Evolutionary conservation across 2,113 vertebrate species (phyloP), one percentile per base, ranked within the genome.

Genomic region (Nothocercus nigrocapillus): DNA sequence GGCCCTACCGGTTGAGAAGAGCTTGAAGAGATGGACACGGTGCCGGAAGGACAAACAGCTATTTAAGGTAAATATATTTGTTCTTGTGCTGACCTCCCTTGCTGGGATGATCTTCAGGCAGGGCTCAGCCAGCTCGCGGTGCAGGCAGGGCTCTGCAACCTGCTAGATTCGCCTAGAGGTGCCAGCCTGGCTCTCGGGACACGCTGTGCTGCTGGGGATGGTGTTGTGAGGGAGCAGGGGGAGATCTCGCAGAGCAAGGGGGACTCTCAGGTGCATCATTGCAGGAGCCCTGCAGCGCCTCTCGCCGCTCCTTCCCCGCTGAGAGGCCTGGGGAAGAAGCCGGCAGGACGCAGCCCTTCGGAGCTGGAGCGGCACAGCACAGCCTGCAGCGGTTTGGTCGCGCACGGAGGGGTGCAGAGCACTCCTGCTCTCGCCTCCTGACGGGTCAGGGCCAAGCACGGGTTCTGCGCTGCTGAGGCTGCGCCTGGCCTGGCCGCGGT

Each of bases 401-500:
- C 42, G 34, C 1, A 2, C 20, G 1, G 0, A 0, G 4, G 4
- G 20, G 24, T 40, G 28, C 30, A 72, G 44, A 69, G 24, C 49
- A 25, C 24, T 51, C 49, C 49, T 13, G 12, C 51, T 22, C 21
- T 7, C 51, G 22, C 24, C 24, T 27, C 51, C 51, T 22, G 51
- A n/a, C 1, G 20, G 47, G 68, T 3, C 25, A 68, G 42, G 40
- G 47, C 8, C 0, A 1, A 47, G 11, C 0, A 0, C 34, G 45
- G 40, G 8, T 5, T 7, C 47, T 38, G 28, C 36, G 34, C 17
- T 51, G n/a, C 11, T 17, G 21, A 6, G 18, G 85, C 28, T 45
- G 67, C 72, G 20, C 28, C 40, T 58, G 59, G 42, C 36, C 45
- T 75, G 27, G 19, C 25, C 14, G 1, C 51, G 51, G 56, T 34